These are phyloP conservation scores for Orchestes rusci DNA, from an alignment of 2,888 invertebrate genomes.

Conservation along the genomic window DNA sequence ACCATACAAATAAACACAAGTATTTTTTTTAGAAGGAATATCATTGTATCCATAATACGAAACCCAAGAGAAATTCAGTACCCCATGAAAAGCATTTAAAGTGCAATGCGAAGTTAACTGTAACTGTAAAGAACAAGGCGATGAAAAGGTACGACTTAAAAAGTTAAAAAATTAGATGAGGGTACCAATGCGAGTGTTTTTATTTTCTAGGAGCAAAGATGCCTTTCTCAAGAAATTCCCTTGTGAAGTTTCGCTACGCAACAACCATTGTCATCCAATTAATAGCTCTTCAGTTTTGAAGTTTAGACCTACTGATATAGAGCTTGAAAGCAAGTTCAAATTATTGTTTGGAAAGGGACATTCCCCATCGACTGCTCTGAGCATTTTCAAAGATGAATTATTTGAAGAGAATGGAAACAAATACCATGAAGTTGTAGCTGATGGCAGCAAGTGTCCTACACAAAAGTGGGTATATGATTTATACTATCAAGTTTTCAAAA, in stretches of 20 bases:
- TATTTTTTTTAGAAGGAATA: no score
- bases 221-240: background rate
- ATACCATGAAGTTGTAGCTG: conserved; percentile 2
- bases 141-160: background rate
- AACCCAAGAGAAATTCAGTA: no score
- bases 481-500: conserved; percentile 1
- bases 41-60: no score
- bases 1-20: no score
- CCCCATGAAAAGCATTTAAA: background rate
- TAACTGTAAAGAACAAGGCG: background rate
- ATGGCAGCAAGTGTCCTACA: conserved; percentile 2
- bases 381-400: conserved; percentile 2
- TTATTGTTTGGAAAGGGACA: background rate
- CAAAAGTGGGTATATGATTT: conserved; percentile 3
- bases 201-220: background rate
- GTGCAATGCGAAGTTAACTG: background rate
- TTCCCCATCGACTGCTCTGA: conserved; percentile 3
- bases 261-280: background rate
- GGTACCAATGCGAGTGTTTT: background rate
- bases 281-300: background rate
- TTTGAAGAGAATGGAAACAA: conserved; percentile 1
- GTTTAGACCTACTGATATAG: background rate
- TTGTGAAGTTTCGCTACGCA: background rate
- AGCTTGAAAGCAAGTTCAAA: background rate
- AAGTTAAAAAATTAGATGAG: background rate